A percentile compares a stretch with the other conserved stretches of the same genome.
Evolutionary conservation across 2,888 invertebrate species (phyloP).

Genomic region (Cryptocheilus praepositus): DNA sequence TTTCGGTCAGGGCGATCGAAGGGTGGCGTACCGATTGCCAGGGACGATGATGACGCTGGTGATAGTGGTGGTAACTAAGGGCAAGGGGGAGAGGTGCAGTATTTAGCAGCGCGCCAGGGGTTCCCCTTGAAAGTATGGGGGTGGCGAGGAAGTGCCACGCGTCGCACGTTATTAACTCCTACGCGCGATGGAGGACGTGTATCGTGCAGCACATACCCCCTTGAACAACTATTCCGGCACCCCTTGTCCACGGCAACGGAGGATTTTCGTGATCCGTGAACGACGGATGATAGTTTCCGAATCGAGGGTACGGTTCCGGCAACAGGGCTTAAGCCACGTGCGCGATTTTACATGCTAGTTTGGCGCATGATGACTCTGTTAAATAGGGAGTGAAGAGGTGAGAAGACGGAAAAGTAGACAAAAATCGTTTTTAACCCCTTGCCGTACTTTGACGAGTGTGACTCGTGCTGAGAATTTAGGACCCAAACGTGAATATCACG

Average conservation of each 20-base stretch:
- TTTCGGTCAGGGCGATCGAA: slow-evolving; percentile 44
- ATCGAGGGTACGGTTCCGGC: slow-evolving; percentile 28
- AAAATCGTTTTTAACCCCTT: no score
- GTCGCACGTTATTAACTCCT: slow-evolving; percentile 68
- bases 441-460: no score
- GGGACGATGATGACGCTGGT: slow-evolving; percentile 30
- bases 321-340: slow-evolving; percentile 41
- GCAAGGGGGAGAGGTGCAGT: slow-evolving; percentile 50
- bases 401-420: no score
- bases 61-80: slow-evolving; percentile 25
- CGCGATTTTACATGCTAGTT: slow-evolving; percentile 31
- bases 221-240: neutral
- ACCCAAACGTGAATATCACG: no score
- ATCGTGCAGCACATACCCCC: no score
- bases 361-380: slow-evolving; percentile 1
- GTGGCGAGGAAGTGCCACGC: slow-evolving; percentile 63
- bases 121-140: slow-evolving; percentile 56
- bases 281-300: slow-evolving; percentile 40
- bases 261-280: slow-evolving; percentile 30
- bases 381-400: neutral
- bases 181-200: slow-evolving; percentile 33
- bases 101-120: slow-evolving; percentile 68
- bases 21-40: slow-evolving; percentile 39
- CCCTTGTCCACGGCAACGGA: neutral
- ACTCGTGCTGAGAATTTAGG: no score